These are phyloP conservation scores for Sanderia malayensis DNA, from an alignment of 30 jellyfish, hydroid and myxozoan genomes.

Conservation along the genomic window DNA sequence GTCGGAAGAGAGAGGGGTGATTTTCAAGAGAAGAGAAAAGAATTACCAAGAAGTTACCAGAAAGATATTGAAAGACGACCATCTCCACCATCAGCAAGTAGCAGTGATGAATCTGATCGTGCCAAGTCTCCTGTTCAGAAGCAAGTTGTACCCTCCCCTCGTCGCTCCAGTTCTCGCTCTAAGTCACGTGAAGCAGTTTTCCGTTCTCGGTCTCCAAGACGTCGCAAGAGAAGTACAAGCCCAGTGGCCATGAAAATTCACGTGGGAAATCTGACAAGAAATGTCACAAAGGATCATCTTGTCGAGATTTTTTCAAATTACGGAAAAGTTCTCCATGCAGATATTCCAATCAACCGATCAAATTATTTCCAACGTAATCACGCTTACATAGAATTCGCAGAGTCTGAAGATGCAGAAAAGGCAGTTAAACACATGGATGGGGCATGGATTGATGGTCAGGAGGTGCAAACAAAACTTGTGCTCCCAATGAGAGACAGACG, in stretches of 20 bases:
- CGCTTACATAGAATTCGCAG: slow-evolving; percentile 88
- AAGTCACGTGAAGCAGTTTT: slow-evolving; percentile 12
- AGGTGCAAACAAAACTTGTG: slow-evolving; percentile 83
- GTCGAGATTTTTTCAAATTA: slow-evolving; percentile 85
- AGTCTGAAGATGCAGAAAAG: slow-evolving; percentile 80
- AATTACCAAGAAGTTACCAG: slow-evolving; percentile 60
- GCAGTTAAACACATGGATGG: slow-evolving; percentile 97
- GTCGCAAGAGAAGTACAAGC: slow-evolving; percentile 88
- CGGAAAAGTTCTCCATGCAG: slow-evolving; percentile 91
- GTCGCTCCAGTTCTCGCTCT: slow-evolving; percentile 63
- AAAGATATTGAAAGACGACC: slow-evolving; percentile 40
- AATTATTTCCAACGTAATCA: slow-evolving; percentile 80
- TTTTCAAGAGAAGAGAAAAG: slow-evolving; percentile 33
- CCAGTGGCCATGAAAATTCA: slow-evolving; percentile 75
- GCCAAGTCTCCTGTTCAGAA: slow-evolving; percentile 57
- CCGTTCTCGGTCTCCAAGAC: slow-evolving; percentile 61
- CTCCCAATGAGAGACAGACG: slow-evolving; percentile 71
- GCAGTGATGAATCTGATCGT: slow-evolving; percentile 46
- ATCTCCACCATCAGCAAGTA: slow-evolving; percentile 39
- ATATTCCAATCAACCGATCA: slow-evolving; percentile 79
- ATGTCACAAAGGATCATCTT: slow-evolving; percentile 88
- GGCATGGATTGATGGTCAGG: slow-evolving; percentile 99
- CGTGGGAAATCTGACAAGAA: slow-evolving; percentile 89
- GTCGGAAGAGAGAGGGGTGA: slow-evolving; percentile 43
- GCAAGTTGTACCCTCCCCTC: slow-evolving; percentile 33